Conservation (phyloP, 2,797 vertebrate species). For the Emys orbicularis region DNA sequence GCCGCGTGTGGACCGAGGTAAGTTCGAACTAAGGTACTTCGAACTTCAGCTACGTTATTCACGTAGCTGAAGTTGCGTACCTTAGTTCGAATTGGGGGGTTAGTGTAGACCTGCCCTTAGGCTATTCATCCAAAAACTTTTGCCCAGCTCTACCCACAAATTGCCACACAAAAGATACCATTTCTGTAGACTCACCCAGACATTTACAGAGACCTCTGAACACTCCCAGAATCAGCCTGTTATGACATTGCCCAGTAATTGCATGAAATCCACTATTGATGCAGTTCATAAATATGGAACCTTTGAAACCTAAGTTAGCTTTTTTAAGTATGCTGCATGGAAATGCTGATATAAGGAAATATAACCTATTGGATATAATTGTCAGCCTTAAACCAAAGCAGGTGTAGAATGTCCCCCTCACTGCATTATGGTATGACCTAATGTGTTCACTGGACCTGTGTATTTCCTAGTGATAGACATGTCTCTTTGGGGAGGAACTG, state of each 20-base stretch:
- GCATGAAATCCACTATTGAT: not conserved
- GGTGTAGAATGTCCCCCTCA: not conserved
- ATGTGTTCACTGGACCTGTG: not conserved
- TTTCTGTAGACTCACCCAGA: not conserved
- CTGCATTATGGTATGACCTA: not conserved
- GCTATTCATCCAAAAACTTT: not conserved
- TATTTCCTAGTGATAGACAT: not conserved
- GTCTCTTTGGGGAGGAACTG: not conserved
- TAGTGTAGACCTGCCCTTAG: too few species aligned
- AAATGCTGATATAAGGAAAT: not conserved
- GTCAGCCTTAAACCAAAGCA: not conserved
- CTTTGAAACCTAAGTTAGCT: not conserved
- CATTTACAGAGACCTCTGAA: not conserved
- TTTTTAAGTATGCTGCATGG: not conserved
- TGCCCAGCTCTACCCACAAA: not conserved
- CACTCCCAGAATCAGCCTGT: accelerated
- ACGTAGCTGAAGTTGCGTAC: too few species aligned
- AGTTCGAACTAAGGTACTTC: too few species aligned
- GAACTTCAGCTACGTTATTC: too few species aligned
- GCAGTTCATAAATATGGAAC: not conserved
- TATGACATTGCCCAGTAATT: not conserved
- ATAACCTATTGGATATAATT: accelerated
- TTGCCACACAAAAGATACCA: accelerated
- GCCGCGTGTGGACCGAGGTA: too few species aligned
- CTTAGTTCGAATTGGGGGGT: too few species aligned